Conservation (phyloP, 2,797 vertebrate species). For the Typhlichthys subterraneus region DNA sequence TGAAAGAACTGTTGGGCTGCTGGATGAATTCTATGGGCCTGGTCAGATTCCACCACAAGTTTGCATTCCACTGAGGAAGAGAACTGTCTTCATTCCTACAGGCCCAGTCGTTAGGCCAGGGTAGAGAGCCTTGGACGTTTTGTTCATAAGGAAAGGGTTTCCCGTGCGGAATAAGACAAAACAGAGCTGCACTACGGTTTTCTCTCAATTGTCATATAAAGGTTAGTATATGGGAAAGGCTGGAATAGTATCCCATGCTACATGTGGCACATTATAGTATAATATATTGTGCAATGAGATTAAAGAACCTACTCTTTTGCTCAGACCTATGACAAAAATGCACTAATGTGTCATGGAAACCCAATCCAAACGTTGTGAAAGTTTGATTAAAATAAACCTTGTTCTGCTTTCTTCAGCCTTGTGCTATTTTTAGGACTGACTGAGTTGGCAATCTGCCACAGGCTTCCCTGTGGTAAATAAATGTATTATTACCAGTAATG, state of each 20-base stretch:
- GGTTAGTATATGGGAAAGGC: background rate
- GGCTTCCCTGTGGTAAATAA: background rate
- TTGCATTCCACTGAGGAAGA: slow-evolving; percentile 50
- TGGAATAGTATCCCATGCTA: background rate
- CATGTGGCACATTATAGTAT: background rate
- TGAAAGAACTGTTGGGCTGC: slow-evolving; percentile 30
- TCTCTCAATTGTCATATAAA: background rate
- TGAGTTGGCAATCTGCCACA: slow-evolving; percentile 4
- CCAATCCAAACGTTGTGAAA: slow-evolving; percentile 59
- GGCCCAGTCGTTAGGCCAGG: slow-evolving; percentile 13
- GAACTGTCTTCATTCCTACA: slow-evolving; percentile 37
- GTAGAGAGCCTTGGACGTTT: slow-evolving; percentile 31
- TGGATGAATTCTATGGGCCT: slow-evolving; percentile 35
- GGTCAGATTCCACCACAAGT: slow-evolving; percentile 48
- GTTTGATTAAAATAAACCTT: slow-evolving; percentile 53
- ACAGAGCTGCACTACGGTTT: slow-evolving; percentile 1
- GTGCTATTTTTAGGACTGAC: slow-evolving; percentile 57
- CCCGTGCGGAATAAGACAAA: slow-evolving; percentile 3
- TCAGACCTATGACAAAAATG: slow-evolving; percentile 19
- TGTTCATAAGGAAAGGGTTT: slow-evolving; percentile 15
- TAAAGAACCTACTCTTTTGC: background rate
- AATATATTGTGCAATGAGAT: slow-evolving; percentile 5
- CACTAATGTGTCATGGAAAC: slow-evolving; percentile 59
- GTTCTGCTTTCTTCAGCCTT: slow-evolving; percentile 62
- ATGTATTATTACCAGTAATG: background rate